phyloP scores from a whole-genome alignment of 2,797 vertebrate genomes.

The Cephalopachus bancanus region DNA sequence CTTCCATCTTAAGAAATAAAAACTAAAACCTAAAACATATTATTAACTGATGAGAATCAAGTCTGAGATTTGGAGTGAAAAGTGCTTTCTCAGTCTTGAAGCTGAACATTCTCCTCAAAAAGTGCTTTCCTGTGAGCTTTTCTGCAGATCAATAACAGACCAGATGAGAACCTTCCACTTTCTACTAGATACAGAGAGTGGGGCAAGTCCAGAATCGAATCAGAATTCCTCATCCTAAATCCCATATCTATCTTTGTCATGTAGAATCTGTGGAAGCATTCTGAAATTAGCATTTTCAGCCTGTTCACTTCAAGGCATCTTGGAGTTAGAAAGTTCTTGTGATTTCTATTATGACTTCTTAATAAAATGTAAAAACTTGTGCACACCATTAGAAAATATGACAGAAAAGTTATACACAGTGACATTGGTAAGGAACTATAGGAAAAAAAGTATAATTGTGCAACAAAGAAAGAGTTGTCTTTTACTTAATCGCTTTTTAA shows the following conservation, averaged over 20 bases:
- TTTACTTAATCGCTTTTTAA: slow-evolving; percentile 22
- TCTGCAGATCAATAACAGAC: neutral
- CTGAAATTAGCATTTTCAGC: neutral
- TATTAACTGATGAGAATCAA: slow-evolving; percentile 52
- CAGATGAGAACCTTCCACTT: neutral
- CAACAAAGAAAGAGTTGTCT: neutral
- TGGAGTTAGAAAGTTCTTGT: neutral
- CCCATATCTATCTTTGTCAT: neutral
- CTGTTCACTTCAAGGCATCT: neutral
- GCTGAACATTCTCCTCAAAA: slow-evolving; percentile 2
- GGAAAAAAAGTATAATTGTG: neutral
- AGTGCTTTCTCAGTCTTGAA: slow-evolving; percentile 66
- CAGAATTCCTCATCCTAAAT: neutral
- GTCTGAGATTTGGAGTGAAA: slow-evolving; percentile 42
- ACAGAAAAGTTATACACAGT: neutral
- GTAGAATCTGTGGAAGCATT: neutral
- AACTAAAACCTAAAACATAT: slow-evolving; percentile 37
- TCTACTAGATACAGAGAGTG: neutral
- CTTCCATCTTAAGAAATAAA: slow-evolving; percentile 48
- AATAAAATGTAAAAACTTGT: slow-evolving; percentile 12
- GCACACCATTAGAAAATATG: neutral
- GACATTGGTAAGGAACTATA: neutral
- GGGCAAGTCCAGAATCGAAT: neutral
- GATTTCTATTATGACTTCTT: slow-evolving; percentile 3
- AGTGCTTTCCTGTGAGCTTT: neutral